Evolutionary conservation across 1,140 invertebrate genomes (phyloP), one percentile per base, ranked within the genome.

Genomic region (Drosophila lini): DNA sequence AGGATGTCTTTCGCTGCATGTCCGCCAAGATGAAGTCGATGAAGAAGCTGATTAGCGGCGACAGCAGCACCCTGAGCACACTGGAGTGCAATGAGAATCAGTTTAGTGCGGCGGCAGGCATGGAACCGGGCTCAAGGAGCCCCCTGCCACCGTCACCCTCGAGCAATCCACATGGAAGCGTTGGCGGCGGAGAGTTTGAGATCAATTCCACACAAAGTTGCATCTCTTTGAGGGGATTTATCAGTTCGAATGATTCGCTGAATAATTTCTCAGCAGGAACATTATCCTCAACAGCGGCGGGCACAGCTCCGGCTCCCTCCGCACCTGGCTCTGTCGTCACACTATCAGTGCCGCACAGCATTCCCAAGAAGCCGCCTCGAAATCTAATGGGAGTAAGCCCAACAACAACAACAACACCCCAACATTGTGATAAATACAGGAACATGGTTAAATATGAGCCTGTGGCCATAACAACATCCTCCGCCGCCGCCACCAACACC

Each of bases 1-100:
- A 96, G 76, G 96, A 97, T 92, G 96, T 97, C 61, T 97, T 96
- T 69, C 94, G 95, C 59, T 96, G 96, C 90, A 94, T 97, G 60
- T 95, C 95, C 1, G 93, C 95, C 3, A 96, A 96, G 92, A 97
- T 97, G 95, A 96, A 96, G 83, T 96, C 94, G 5, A 97, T 97
- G 96, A 97, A 96, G 85, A 96, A 97, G 91, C 92, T 96, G 59
- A 93, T 97, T 52, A 95, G 94, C 34, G 94, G 94, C 57, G 96
- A 96, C 65, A 94, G 93, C 59, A 55, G 19, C 52, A 50, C 48
- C 0, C 92, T 94, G 16, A 94, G 94, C 59, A 94, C 94, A 81
- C 93, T 96, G 32, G 96, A 96, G 67, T 95, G 95, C 82, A 94
- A 94, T 44, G 96, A 97, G 82, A 94, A 94, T 77, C 96, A 96